Evolutionary conservation across 2,888 invertebrate genomes (phyloP), one percentile per base, ranked within the genome.

Genomic region (Neria commutata): DNA sequence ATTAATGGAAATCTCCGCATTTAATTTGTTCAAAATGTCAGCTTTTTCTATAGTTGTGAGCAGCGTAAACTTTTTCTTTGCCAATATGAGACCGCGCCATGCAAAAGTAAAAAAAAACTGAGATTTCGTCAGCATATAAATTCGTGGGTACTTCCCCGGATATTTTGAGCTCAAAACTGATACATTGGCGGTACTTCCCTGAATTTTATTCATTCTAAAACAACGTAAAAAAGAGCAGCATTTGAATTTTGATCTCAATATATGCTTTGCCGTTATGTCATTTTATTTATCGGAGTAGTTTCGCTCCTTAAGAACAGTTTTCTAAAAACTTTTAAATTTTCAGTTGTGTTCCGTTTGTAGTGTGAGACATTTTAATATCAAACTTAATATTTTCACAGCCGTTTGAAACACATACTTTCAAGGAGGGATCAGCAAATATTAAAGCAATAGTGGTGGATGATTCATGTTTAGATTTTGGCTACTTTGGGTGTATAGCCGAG

Each of bases 401-500:
- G 6, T 48, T 48, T 25, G 17, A 48, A 25, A 23, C 11, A 14
- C 25, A 26, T 5, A 23, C 26, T 21, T 63, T 56, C 40, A 58
- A 54, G 40, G 51, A 47, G 24, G 53, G 61, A 10, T 60, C 54
- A 1, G 17, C 19, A 23, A 67, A 67, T 46, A 24, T 64, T 1
- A 61, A 64, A 4, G 59, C 68, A 6, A 10, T 71, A 8, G 59
- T 72, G 4, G 58, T 69, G 16, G 72, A 73, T 34, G 66, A 62
- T 24, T 67, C 67, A 1, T 61, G 64, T 5, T 42, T 69, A 4
- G 46, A 34, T 1, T 60, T 50, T 25, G 71, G 69, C 3, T 72
- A 60, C 34, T 54, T 73, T 40, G 69, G 63, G 6, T 73, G 72
- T 37, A 40, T 72, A 10, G 51, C 62, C 6, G 53, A 62, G 2